Evolutionary conservation across 2,888 invertebrate species (phyloP), one percentile per base, ranked within the genome.

Genomic region (Trissolcus brochymenae): DNA sequence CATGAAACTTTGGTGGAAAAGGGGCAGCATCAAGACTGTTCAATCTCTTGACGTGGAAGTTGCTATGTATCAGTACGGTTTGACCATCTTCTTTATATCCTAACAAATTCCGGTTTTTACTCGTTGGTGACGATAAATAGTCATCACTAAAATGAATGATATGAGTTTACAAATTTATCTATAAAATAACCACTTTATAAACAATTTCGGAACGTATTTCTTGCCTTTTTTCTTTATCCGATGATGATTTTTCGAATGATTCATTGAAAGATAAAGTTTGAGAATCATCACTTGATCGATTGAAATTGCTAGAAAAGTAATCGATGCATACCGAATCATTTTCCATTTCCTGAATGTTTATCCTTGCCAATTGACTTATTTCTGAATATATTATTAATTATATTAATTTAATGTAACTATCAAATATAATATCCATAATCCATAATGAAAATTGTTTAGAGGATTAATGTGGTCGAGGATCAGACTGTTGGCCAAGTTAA

Each of bases 21-120:
- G 79, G 80, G 0, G 85, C 83, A 59, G 86, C 84, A 17, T 80
- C 78, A 46, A 86, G 61, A n/a, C 73, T 64, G 29, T 66, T 40
- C n/a, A 88, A 61, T 25, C 77, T 82, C 25, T 82, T 72, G 60
- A 81, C 84, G 49, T 75, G 60, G 4, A 78, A 53, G n/a, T 77
- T 80, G 56, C 84, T 84, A 6, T 79, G 79, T 11, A 87, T 80
- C 11, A 88, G 80, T 35, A 87, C 81, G 54, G 84, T 81, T 55
- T 85, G 81, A 11, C 81, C 81, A 11, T 73, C 53, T 56, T 78
- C 61, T 35, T 79, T 72, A n/a, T 57, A 70, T 40, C 60, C 73
- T 6, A 60, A 51, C 1, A 35, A 50, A 14, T 60, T 60, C 19
- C 61, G 57, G 41, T 66, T 53, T 11, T 29, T 62, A 1, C 35